A percentile compares a stretch with the other conserved stretches of the same genome.
Conservation (phyloP, 2,113 vertebrate species). For the Ellobius talpinus region DNA sequence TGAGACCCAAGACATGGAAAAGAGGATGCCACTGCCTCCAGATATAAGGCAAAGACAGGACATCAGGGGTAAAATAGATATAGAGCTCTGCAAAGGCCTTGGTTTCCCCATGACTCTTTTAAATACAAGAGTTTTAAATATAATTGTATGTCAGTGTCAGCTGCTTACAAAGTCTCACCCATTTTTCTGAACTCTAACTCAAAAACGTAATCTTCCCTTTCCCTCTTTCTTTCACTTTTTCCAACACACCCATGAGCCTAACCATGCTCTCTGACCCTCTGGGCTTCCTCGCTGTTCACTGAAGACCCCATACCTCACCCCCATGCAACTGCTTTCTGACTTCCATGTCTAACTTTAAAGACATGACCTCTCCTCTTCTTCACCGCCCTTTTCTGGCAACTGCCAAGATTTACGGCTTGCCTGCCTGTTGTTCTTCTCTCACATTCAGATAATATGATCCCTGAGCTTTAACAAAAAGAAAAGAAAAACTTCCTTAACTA, state of each 20-base stretch:
- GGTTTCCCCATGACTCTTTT: background rate
- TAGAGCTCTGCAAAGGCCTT: background rate
- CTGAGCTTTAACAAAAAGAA: background rate
- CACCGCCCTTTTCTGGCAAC: background rate
- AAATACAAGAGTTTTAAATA: background rate
- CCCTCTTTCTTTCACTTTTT: background rate
- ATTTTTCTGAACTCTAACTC: background rate
- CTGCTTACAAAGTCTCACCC: too few species aligned
- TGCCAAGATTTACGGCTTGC: background rate
- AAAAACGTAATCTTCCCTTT: background rate
- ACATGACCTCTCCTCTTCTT: too few species aligned
- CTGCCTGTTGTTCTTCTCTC: background rate
- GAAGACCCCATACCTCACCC: background rate
- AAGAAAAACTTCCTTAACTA: background rate
- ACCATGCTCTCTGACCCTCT: too few species aligned
- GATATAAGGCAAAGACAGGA: slow-evolving; percentile 33
- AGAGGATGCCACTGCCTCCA: background rate
- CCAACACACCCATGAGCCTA: background rate
- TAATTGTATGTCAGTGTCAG: background rate
- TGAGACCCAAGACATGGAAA: slow-evolving; percentile 8
- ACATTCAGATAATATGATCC: background rate
- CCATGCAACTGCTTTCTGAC: background rate
- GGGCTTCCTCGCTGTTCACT: background rate
- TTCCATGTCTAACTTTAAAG: background rate
- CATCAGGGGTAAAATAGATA: background rate